Base-by-base conservation (phyloP, 2,797 vertebrate genomes). In the Melanogrammus aeglefinus region DNA sequence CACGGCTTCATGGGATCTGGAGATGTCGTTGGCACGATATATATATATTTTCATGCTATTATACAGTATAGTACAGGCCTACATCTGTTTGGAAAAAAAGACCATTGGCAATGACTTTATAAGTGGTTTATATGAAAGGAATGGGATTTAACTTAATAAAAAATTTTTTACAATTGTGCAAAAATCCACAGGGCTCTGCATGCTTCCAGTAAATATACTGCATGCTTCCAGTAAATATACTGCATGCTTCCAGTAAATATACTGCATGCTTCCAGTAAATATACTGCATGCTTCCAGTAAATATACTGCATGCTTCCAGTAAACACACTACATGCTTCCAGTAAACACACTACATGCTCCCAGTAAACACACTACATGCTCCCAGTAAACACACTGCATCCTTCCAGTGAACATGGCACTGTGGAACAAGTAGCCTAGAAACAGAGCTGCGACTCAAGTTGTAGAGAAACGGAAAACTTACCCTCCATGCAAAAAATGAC, bases 401-500 rank as follows among this genome's bases (percentile, higher is more conserved):
- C 41, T 13, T 44, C 57, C 57, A 63, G 57, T n/a, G n/a, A n/a
- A 9, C 57, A 24, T 24, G 6, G 18, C 57, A 24, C n/a, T 63
- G 57, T 63, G 57, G 21, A 63, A 24, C 57, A 63, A 24, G 57
- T 63, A n/a, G 57, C 21, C 57, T 24, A 63, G 18, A 47, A 0
- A 36, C 35, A 7, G 6, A 24, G 21, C 44, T 18, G 7, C 69
- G 13, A 31, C 27, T 71, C 36, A 84, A 82, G 83, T 86, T 84
- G 47, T 1, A 7, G 41, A 79, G 44, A 75, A 39, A 31, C 39
- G 10, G 36, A 85, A 91, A 69, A 27, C 94, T 93, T 89, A 95
- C 94, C 94, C 80, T 94, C 88, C 90, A 93, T 88, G 86, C 91
- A 95, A 82, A 94, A 91, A 41, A 94, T 57, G 76, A 93, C 51